A percentile compares a stretch with the other conserved stretches of the same genome.
These are phyloP conservation scores for Sipha maydis DNA, from an alignment of 2,888 invertebrate species.

Conservation along the genomic window DNA sequence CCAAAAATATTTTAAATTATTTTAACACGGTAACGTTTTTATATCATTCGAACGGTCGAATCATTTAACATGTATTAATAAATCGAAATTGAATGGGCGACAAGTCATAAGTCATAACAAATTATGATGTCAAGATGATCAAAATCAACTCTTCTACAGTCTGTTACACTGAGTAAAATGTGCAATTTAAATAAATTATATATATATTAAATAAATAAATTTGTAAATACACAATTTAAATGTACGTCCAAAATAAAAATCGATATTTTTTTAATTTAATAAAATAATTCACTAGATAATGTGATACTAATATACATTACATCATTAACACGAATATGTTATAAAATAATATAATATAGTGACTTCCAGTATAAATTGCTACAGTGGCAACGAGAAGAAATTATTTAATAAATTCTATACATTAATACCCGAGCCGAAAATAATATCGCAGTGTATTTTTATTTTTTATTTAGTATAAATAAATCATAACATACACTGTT, in stretches of 20 bases:
- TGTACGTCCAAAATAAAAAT: not conserved
- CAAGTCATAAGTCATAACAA: not conserved
- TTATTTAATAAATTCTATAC: not conserved
- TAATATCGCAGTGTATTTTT: not conserved
- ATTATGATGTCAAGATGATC: not conserved
- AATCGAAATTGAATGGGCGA: not conserved
- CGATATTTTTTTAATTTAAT: not conserved
- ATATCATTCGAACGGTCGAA: not conserved
- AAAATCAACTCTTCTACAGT: not conserved
- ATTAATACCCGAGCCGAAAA: not conserved
- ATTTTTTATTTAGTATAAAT: not conserved
- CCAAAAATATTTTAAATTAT: not conserved
- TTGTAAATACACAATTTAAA: no score
- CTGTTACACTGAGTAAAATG: not conserved
- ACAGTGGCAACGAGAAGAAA: not conserved
- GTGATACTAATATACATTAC: not conserved
- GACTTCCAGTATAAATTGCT: not conserved
- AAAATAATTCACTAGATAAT: not conserved
- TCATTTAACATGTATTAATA: not conserved
- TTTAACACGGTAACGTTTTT: not conserved
- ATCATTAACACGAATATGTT: not conserved
- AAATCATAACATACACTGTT: not conserved
- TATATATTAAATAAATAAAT: no score
- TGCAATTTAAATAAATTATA: no score
- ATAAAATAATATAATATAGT: not conserved